phyloP scores from a whole-genome alignment of 1,140 invertebrate genomes.

The Kradibia gibbosae region DNA sequence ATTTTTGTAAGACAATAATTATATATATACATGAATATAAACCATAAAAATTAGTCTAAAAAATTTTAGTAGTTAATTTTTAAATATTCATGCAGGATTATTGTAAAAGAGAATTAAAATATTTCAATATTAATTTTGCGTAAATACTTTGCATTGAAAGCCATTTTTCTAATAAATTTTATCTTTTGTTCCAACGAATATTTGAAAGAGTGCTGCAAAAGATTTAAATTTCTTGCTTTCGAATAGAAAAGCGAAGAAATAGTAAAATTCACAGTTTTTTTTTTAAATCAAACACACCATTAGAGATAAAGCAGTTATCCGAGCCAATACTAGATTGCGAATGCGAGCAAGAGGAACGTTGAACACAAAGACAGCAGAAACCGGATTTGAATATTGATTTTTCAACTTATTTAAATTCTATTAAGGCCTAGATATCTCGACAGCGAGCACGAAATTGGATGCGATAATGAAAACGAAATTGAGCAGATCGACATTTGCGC shows the following conservation, averaged over 20 bases:
- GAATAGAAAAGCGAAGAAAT: background rate
- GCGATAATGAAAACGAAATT: slow-evolving; percentile 48
- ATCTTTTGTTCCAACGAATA: no score
- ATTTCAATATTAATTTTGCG: no score
- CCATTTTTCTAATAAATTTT: no score
- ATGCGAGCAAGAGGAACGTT: background rate
- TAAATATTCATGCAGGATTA: no score
- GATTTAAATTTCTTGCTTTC: background rate
- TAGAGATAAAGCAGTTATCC: background rate
- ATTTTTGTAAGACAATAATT: no score
- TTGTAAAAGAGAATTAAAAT: no score
- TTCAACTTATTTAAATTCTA: slow-evolving; percentile 51
- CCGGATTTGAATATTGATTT: slow-evolving; percentile 52
- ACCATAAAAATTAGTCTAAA: no score
- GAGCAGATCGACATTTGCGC: slow-evolving; percentile 14
- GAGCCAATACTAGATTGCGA: background rate
- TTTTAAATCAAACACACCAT: background rate
- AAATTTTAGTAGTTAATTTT: no score
- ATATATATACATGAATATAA: no score
- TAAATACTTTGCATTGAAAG: no score
- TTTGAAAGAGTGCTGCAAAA: no score
- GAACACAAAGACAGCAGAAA: background rate
- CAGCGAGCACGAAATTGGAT: slow-evolving; percentile 48
- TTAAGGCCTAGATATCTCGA: slow-evolving; percentile 28
- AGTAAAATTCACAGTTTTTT: background rate